Evolutionary conservation across 2,113 vertebrate species (phyloP).

Genomic region (Cyprinodon variegatus): DNA sequence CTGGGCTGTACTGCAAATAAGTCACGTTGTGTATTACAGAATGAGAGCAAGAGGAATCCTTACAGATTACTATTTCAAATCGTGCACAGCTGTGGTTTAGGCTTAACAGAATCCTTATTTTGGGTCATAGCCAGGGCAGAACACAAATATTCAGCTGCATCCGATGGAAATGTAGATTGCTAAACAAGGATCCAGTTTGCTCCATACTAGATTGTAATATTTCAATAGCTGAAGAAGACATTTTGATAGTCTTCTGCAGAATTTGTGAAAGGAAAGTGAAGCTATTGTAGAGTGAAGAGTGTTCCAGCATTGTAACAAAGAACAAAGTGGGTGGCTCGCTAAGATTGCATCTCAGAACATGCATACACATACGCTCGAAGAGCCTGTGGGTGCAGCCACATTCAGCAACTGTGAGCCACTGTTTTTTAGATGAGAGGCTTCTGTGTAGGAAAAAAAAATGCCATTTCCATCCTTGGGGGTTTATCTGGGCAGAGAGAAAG

Average conservation of each 20-base stretch:
- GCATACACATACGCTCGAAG: slow-evolving; percentile 41
- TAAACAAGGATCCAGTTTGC: not conserved
- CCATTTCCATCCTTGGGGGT: slow-evolving; percentile 73
- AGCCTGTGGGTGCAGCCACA: slow-evolving; percentile 68
- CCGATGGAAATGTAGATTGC: not conserved
- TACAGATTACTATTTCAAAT: slow-evolving; percentile 72
- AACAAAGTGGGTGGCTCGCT: slow-evolving; percentile 56
- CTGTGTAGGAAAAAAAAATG: slow-evolving; percentile 62
- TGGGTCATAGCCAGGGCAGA: slow-evolving; percentile 26
- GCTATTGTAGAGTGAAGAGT: slow-evolving; percentile 30
- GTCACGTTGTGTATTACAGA: slow-evolving; percentile 58
- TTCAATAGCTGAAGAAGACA: slow-evolving; percentile 7
- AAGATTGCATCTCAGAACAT: slow-evolving; percentile 59
- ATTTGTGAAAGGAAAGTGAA: slow-evolving; percentile 26
- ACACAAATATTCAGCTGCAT: slow-evolving; percentile 18
- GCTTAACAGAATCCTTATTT: slow-evolving; percentile 64
- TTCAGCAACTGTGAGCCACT: slow-evolving; percentile 60
- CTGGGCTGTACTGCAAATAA: slow-evolving; percentile 58
- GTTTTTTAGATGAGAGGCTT: slow-evolving; percentile 59
- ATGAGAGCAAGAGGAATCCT: slow-evolving; percentile 65
- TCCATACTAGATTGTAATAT: slow-evolving; percentile 1
- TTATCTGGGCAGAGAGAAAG: slow-evolving; percentile 39
- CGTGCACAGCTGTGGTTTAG: slow-evolving; percentile 67
- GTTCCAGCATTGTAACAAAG: slow-evolving; percentile 33
- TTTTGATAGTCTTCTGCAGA: slow-evolving; percentile 23